A percentile compares a stretch with the other conserved stretches of the same genome.
phyloP scores from a whole-genome alignment of 2,797 vertebrate species.

The Haliaeetus albicilla region DNA sequence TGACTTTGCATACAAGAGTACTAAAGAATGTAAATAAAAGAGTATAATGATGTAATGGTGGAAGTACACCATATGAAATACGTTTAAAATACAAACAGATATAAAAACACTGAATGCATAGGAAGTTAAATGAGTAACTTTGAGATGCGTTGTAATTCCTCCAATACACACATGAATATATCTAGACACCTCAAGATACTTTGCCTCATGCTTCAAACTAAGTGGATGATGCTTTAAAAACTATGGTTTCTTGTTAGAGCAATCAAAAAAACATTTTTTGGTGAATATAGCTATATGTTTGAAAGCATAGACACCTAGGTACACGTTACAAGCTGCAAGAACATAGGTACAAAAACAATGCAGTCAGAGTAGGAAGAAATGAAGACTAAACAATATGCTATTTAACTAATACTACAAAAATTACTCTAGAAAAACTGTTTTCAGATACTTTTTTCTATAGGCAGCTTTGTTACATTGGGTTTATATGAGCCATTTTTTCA shows the following conservation, averaged over 20 bases:
- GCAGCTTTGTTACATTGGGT: not conserved
- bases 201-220: not conserved
- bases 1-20: not conserved
- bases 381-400: not conserved
- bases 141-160: not conserved
- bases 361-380: not conserved
- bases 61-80: not conserved
- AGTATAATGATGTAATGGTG: not conserved
- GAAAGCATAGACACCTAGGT: not conserved
- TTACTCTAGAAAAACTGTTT: not conserved
- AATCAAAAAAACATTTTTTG: not conserved
- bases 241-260: not conserved
- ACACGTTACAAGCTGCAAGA: fast-evolving
- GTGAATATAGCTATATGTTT: not conserved
- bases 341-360: not conserved
- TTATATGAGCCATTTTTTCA: not conserved
- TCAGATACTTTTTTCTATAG: not conserved
- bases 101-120: not conserved
- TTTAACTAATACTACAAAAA: not conserved
- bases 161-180: not conserved
- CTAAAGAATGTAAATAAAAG: not conserved
- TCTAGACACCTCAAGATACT: not conserved
- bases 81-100: not conserved
- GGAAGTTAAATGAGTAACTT: not conserved
- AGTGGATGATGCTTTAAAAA: not conserved